Evolutionary conservation across 2,888 invertebrate species (phyloP), one percentile per base, ranked within the genome.

Genomic region (Sussaba pulchella): DNA sequence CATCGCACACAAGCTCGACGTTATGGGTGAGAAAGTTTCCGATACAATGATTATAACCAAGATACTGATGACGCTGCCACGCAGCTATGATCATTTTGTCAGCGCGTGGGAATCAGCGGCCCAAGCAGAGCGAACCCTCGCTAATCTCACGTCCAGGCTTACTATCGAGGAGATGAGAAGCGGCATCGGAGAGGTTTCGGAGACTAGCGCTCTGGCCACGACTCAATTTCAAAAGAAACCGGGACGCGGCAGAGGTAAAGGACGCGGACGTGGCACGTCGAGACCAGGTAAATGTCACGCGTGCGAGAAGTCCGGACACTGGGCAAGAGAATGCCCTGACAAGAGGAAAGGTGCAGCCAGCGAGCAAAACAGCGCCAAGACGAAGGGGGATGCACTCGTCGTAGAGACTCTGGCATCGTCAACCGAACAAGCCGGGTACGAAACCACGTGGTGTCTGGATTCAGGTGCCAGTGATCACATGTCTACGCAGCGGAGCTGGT

Each of bases 381-480:
- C 77, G 1, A 67, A 63, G 2, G 77, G 82, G 10, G 54, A 81
- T n/a, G 82, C 75, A 1, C 36, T 86, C 0, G 36, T 85, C 0
- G 69, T 67, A 9, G 80, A 80, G 54, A 59, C 63, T 8, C 12
- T 79, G 2, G 24, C 59, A 21, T 69, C 77, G 12, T 47, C 75
- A 8, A 74, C 70, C 5, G 47, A 19, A 12, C 1, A 21, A 3
- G 14, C 14, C 21, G 31, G 47, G 0, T 26, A 63, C 10, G 75
- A 83, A 4, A 52, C 45, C 1, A 80, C 81, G 50, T 79, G 84
- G 79, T 64, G 61, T 14, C n/a, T 82, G 21, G 82, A 83, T 39
- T 84, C 83, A 0, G 83, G 82, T 8, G 84, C 85, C 1, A 83
- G 69, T 12, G 77, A 83, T 0, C 83, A 86, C 10, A 86, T 84